These are phyloP conservation scores for Rhinichthys klamathensis DNA, from an alignment of 2,113 vertebrate genomes.

Conservation along the genomic window DNA sequence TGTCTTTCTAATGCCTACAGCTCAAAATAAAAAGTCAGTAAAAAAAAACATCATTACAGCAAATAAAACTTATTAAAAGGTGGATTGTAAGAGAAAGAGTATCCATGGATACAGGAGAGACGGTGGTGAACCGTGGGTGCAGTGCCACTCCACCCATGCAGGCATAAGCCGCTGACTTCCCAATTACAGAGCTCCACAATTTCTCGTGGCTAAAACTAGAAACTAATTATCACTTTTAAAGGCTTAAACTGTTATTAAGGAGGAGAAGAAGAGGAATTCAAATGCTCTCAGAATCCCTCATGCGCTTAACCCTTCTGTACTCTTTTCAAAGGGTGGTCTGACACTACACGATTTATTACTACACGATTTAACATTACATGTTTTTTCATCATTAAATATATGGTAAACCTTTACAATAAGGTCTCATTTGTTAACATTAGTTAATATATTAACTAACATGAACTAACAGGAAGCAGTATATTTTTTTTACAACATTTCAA, in stretches of 20 bases:
- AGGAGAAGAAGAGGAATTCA: slow-evolving; percentile 51
- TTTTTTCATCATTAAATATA: neutral
- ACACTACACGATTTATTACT: neutral
- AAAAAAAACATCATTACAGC: neutral
- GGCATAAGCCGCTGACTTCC: slow-evolving; percentile 69
- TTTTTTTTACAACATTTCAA: too few species aligned
- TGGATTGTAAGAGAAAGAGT: neutral
- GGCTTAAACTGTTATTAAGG: slow-evolving; percentile 79
- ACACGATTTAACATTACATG: neutral
- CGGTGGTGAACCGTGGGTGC: slow-evolving; percentile 63
- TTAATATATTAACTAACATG: too few species aligned
- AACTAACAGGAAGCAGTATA: too few species aligned
- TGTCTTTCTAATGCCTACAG: too few species aligned
- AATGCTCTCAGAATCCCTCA: slow-evolving; percentile 14
- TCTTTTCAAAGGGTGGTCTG: slow-evolving; percentile 11
- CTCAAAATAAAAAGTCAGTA: neutral
- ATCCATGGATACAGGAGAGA: slow-evolving; percentile 7
- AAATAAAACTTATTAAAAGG: neutral
- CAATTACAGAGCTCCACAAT: slow-evolving; percentile 78
- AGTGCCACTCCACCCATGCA: slow-evolving; percentile 72
- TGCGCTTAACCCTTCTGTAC: slow-evolving; percentile 61
- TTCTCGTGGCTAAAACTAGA: slow-evolving; percentile 75
- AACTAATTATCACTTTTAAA: slow-evolving; percentile 77
- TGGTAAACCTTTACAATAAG: too few species aligned
- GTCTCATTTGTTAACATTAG: too few species aligned